Evolutionary conservation across 1,140 invertebrate genomes (phyloP), one percentile per base, ranked within the genome.

Genomic region (Nephotettix cincticeps): DNA sequence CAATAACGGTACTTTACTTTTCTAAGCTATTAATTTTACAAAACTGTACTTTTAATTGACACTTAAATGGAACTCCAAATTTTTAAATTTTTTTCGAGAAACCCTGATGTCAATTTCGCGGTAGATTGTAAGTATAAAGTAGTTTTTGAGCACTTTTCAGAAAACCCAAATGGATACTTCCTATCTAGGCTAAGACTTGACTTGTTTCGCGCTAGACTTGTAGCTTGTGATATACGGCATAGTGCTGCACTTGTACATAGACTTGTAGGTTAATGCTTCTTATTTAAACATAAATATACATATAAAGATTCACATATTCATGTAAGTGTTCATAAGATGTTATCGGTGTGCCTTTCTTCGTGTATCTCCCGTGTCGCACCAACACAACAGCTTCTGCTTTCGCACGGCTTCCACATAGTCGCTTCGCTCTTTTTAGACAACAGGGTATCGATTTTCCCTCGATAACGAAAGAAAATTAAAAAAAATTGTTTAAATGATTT

Each of bases 291-390:
- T 51, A 51, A 19, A 51, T 51, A 51, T 23, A 43, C 19, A 51
- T 51, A 19, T 19, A 11, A 51, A 4, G 19, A 23, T 4, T 19
- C 21, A 51, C 21, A 51, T 51, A 51, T 51, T 51, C 47, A 19
- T 51, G 47, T 23, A 51, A 17, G 70, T 71, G 70, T 71, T 71
- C 70, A 71, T 54, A 63, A 70, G 45, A 66, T 45, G 30, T 29
- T 66, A 56, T 71, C 58, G 63, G 58, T 71, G 70, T 71, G 70
- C 70, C 70, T 71, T 71, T 71, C 70, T 71, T 56, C 19, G 36
- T 61, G 54, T 70, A 36, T 36, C 19, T 51, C 17, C 17, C 47
- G 19, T 51, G 6, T 51, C 47, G 21, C 47, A 11, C n/a, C 21
- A n/a, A 11, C n/a, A 11, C 6, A 3, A 23, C 21, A 3, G 47